Conservation (phyloP, 2,113 vertebrate species). For the Neolamprologus devosi region DNA sequence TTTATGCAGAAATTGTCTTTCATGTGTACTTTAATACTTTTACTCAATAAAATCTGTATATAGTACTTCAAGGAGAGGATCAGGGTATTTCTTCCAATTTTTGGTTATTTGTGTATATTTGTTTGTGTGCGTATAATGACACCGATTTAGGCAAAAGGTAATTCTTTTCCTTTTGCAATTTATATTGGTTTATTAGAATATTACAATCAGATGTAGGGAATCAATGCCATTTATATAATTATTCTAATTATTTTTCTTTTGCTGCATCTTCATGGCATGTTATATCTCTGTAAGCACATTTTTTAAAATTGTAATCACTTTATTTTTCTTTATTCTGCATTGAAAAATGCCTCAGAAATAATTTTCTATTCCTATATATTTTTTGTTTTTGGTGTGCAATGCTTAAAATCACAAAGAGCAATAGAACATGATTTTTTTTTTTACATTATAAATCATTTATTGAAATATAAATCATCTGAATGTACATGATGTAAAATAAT, state of each 20-base stretch:
- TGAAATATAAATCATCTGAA: slow-evolving; percentile 81
- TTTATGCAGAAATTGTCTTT: neutral
- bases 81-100: neutral
- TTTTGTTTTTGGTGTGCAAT: neutral
- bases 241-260: neutral
- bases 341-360: neutral
- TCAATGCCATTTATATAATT: neutral
- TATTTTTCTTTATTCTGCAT: neutral
- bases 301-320: neutral
- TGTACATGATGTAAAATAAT: slow-evolving; percentile 70
- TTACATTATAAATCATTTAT: slow-evolving; percentile 75
- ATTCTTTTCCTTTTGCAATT: neutral
- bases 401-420: neutral
- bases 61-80: neutral
- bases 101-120: neutral
- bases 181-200: neutral
- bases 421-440: neutral
- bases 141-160: neutral
- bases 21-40: neutral
- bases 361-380: neutral
- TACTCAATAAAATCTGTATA: neutral
- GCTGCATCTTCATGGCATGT: neutral
- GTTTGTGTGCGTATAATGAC: neutral
- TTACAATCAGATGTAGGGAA: neutral
- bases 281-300: neutral